phyloP scores from a whole-genome alignment of 2,113 vertebrate genomes.

The Nycticebus coucang region DNA sequence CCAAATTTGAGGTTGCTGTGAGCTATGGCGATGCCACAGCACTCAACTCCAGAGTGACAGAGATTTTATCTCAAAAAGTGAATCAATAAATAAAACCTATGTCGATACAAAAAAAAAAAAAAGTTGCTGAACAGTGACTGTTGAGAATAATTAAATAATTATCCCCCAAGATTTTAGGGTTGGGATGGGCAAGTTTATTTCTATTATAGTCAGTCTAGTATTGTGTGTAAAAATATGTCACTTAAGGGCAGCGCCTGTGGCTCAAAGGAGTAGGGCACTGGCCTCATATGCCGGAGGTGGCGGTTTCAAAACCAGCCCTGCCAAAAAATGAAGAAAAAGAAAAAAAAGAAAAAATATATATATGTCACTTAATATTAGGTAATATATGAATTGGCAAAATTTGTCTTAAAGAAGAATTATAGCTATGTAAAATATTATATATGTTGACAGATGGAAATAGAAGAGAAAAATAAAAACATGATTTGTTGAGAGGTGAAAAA shows the following conservation, averaged over 20 bases:
- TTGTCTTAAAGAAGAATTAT: not conserved
- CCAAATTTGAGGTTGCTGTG: too few relatives aligned
- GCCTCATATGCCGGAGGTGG: too few relatives aligned
- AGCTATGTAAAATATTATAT: not conserved
- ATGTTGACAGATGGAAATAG: not conserved
- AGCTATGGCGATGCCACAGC: too few relatives aligned
- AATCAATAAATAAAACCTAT: not conserved
- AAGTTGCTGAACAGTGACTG: not conserved
- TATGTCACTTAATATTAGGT: not conserved
- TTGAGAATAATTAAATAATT: slow-evolving; percentile 3
- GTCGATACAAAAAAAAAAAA: not conserved
- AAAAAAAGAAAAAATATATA: not conserved
- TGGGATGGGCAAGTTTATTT: not conserved
- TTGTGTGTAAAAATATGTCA: not conserved
- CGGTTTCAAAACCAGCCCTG: too few relatives aligned
- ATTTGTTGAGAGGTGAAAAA: not conserved
- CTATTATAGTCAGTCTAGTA: not conserved
- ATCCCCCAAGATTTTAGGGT: not conserved
- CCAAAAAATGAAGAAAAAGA: too few relatives aligned
- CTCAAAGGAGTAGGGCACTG: too few relatives aligned
- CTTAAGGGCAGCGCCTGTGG: too few relatives aligned
- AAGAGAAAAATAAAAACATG: not conserved
- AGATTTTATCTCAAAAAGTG: too few relatives aligned
- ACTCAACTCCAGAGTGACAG: too few relatives aligned
- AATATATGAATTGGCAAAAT: not conserved